Percentiles rank a stretch among this genome's conserved stretches.
Evolutionary conservation across 2,888 invertebrate species (phyloP).

Genomic region (Agrotis segetum): DNA sequence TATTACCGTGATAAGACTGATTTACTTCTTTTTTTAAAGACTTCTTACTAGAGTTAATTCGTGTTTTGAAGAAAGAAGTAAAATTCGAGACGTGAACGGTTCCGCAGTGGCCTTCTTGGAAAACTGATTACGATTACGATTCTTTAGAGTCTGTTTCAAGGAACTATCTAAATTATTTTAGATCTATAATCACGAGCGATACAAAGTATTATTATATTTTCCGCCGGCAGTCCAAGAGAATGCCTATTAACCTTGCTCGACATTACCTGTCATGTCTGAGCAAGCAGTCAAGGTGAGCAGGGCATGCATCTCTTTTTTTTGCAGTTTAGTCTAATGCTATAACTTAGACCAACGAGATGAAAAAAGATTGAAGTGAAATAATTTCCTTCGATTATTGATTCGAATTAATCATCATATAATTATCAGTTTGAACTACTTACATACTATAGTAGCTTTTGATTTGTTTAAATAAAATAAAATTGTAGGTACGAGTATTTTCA

Average conservation of each 20-base stretch:
- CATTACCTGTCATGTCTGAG: constrained; percentile 25
- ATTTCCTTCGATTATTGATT: neutral
- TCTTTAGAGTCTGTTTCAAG: neutral
- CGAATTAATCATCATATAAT: too few species aligned
- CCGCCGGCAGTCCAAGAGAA: neutral
- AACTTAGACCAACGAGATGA: neutral
- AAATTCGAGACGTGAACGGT: neutral
- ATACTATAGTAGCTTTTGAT: too few species aligned
- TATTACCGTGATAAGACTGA: too few species aligned
- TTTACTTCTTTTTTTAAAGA: too few species aligned
- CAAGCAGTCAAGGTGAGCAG: constrained; percentile 43
- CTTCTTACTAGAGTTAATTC: neutral
- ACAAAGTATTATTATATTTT: neutral
- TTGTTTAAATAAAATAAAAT: too few species aligned
- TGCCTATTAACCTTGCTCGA: constrained; percentile 24
- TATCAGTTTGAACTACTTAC: too few species aligned
- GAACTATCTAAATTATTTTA: neutral
- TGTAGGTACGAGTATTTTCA: too few species aligned
- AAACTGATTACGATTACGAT: neutral
- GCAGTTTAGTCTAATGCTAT: constrained; percentile 1
- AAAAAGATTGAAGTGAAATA: neutral
- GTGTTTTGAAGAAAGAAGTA: neutral
- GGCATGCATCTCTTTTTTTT: constrained; percentile 33
- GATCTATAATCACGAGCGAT: neutral
- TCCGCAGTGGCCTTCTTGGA: neutral